Percentiles rank a stretch among this genome's conserved stretches.
Conservation (phyloP, 2,113 vertebrate species). For the Upupa epops region DNA sequence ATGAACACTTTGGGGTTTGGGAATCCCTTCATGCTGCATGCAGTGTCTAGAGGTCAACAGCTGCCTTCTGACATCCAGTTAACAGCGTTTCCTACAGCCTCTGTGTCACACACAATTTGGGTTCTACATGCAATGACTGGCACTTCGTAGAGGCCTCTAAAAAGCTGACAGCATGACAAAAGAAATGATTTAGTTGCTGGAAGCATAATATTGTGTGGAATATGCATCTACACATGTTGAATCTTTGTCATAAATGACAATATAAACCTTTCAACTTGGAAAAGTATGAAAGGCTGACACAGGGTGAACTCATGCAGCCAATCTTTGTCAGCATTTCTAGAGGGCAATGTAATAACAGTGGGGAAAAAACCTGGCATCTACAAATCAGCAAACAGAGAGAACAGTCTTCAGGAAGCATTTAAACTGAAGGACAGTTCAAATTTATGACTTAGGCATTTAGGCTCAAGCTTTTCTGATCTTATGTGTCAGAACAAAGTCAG, state of each 20-base stretch:
- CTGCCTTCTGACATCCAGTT: background rate
- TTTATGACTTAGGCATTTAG: constrained; percentile 35
- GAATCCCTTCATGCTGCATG: accelerated
- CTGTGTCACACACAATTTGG: accelerated
- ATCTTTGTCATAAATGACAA: constrained; percentile 48
- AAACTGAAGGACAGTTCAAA: constrained; percentile 48
- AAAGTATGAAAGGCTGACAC: constrained; percentile 38
- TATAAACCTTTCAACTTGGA: constrained; percentile 27
- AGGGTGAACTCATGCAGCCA: constrained; percentile 4
- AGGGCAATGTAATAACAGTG: constrained; percentile 25
- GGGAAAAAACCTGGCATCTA: background rate
- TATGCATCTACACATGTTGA: constrained; percentile 51
- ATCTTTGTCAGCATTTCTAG: constrained; percentile 58
- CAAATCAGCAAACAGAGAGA: constrained; percentile 17
- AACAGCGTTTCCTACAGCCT: background rate
- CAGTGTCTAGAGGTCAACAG: background rate
- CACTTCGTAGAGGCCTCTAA: background rate
- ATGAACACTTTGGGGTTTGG: background rate
- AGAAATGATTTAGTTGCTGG: background rate
- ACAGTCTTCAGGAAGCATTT: constrained; percentile 42
- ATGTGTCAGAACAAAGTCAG: constrained; percentile 36
- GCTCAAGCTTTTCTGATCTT: constrained; percentile 31
- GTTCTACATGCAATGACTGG: background rate
- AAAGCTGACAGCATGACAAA: background rate
- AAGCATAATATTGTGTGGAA: constrained; percentile 25